These are phyloP conservation scores for Halocaridina rubra DNA, from an alignment of 2,888 invertebrate species.

Conservation along the genomic window DNA sequence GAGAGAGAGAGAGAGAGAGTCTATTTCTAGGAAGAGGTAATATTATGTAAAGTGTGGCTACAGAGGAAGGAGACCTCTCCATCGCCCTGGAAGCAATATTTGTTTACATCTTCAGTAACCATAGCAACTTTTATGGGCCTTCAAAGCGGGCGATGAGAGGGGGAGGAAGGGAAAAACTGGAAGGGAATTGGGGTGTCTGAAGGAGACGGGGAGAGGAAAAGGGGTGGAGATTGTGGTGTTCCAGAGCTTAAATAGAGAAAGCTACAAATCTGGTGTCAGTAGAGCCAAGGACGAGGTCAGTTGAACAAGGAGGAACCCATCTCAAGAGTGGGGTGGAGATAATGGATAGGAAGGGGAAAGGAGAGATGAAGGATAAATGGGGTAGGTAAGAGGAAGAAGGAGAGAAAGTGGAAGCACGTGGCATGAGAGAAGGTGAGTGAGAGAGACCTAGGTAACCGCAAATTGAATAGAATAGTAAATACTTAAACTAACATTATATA, in stretches of 20 bases:
- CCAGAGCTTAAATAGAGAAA: background rate
- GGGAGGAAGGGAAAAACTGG: background rate
- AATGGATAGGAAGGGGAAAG: too few species aligned
- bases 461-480: too few species aligned
- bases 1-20: background rate
- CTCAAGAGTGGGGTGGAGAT: background rate
- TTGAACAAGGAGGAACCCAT: background rate
- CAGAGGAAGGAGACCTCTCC: too few species aligned
- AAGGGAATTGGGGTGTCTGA: background rate
- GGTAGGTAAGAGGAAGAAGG: too few species aligned
- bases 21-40: too few species aligned
- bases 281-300: background rate
- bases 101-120: background rate
- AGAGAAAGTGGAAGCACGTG: too few species aligned
- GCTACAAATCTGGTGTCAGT: background rate
- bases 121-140: background rate
- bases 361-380: too few species aligned
- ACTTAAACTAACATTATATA: too few species aligned
- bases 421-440: background rate
- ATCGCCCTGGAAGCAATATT: background rate
- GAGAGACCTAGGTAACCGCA: too few species aligned
- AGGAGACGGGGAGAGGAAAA: background rate
- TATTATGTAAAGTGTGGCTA: too few species aligned
- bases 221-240: background rate
- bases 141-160: background rate